Evolutionary conservation across 2,797 vertebrate species (phyloP), one percentile per base, ranked within the genome.

Genomic region (Enteromius mattozi): DNA sequence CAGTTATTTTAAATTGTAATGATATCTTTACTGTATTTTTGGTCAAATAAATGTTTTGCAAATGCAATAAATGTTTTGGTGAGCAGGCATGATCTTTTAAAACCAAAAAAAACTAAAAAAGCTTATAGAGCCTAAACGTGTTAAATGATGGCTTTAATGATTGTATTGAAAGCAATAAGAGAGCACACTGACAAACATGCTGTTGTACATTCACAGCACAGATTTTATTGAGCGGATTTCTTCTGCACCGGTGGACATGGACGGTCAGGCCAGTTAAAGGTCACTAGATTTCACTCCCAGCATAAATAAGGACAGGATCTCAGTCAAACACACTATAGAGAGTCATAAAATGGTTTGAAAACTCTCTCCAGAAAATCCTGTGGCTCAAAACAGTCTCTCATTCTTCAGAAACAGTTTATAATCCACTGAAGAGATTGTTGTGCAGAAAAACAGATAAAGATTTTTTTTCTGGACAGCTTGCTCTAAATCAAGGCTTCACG

Each of bases 231-330:
- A 79, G 59, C 2, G 16, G 40, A 79, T 79, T 66, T 79, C 59
- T 79, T 66, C 77, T 79, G 77, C 77, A 30, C 40, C 5, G 24
- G 40, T 79, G 77, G 59, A 79, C 59, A 30, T 8, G 77, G 40
- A 66, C 10, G 17, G 56, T 78, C 77, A 61, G 78, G 63, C 78
- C 30, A 69, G 63, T 69, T 49, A 69, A 80, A 80, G 78, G 78
- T 69, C 78, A 80, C 78, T 51, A 51, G 45, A 68, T 51, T 80
- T 69, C 45, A 80, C 49, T 68, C 30, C 42, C 63, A 66, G 21
- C 21, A 51, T n/a, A 35, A 68, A 35, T 61, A 51, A 65, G 45
- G 65, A 69, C 63, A 68, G 63, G 19, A 66, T 10, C 45, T 30
- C 27, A 68, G 30, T 37, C 30, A 68, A 68, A 80, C 45, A 24